Evolutionary conservation across 2,888 invertebrate genomes (phyloP).

Genomic region (Aphrophora alni): DNA sequence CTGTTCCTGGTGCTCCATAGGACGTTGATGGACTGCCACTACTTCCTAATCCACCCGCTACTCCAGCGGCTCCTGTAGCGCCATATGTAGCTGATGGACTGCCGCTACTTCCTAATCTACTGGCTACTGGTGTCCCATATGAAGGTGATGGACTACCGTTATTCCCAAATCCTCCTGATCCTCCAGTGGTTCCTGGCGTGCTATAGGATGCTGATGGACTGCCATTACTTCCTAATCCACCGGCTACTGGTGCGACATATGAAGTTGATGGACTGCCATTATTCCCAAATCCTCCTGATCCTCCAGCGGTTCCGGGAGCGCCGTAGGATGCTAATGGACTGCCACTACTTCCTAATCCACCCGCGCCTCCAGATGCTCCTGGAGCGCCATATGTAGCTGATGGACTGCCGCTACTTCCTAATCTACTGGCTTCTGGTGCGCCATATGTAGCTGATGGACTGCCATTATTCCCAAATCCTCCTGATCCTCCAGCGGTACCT

Average conservation of each 20-base stretch:
- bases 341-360: background rate
- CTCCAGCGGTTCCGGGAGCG: background rate
- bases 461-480: background rate
- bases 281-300: background rate
- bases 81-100: background rate
- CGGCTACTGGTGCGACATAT: slow-evolving; percentile 20
- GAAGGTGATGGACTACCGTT: slow-evolving; percentile 1
- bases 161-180: background rate
- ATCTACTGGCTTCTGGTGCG: slow-evolving; percentile 10
- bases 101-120: background rate
- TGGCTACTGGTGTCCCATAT: background rate
- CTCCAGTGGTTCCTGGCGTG: background rate
- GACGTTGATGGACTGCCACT: background rate
- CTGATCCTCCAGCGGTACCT: background rate
- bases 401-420: background rate
- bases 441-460: slow-evolving; percentile 20
- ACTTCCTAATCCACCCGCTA: slow-evolving; percentile 6
- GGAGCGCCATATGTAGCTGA: slow-evolving; percentile 6
- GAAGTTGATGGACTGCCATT: background rate
- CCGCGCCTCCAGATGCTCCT: background rate
- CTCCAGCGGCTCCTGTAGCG: background rate
- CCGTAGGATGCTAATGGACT: background rate
- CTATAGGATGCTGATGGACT: background rate
- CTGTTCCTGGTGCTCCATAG: slow-evolving; percentile 2
- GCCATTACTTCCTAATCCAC: background rate